Percentiles rank a stretch among this genome's conserved stretches.
phyloP scores from a whole-genome alignment of 1,140 invertebrate genomes.

The Epicauta chinensis region DNA sequence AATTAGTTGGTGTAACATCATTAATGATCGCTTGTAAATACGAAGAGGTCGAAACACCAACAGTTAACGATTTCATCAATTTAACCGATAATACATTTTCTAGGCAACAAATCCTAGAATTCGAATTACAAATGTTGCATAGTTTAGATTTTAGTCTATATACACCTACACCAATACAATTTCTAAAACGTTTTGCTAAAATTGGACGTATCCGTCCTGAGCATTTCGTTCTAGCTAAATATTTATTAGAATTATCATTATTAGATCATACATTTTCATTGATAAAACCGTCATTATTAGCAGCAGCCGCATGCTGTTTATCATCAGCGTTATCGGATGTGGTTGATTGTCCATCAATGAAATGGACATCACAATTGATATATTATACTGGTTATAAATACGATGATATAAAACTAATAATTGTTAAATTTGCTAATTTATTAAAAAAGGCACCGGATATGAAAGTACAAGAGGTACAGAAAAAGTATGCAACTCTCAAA shows the following conservation, averaged over 20 bases:
- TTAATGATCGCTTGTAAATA: slow-evolving; percentile 93
- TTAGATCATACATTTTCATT: slow-evolving; percentile 78
- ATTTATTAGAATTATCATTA: slow-evolving; percentile 70
- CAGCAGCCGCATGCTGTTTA: slow-evolving; percentile 68
- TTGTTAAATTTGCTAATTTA: not conserved
- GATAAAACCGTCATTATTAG: slow-evolving; percentile 72
- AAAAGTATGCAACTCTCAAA: not conserved
- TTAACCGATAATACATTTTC: slow-evolving; percentile 81
- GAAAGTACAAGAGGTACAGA: not conserved
- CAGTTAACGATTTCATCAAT: slow-evolving; percentile 75
- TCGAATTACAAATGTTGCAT: slow-evolving; percentile 71
- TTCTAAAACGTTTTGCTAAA: slow-evolving; percentile 68
- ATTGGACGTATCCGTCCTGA: slow-evolving; percentile 66
- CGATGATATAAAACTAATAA: not conserved
- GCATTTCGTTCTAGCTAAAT: slow-evolving; percentile 81
- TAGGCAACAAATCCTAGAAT: slow-evolving; percentile 59
- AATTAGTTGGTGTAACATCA: slow-evolving; percentile 85
- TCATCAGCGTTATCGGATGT: slow-evolving; percentile 46
- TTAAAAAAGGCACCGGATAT: not conserved
- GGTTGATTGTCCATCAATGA: slow-evolving; percentile 31
- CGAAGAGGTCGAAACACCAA: slow-evolving; percentile 90
- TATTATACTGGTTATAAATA: not conserved
- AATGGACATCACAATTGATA: slow-evolving; percentile 46
- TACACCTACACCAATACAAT: slow-evolving; percentile 80
- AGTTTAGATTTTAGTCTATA: slow-evolving; percentile 75